Evolutionary conservation across 2,797 vertebrate species (phyloP).

Genomic region (Pipistrellus pipistrellus): DNA sequence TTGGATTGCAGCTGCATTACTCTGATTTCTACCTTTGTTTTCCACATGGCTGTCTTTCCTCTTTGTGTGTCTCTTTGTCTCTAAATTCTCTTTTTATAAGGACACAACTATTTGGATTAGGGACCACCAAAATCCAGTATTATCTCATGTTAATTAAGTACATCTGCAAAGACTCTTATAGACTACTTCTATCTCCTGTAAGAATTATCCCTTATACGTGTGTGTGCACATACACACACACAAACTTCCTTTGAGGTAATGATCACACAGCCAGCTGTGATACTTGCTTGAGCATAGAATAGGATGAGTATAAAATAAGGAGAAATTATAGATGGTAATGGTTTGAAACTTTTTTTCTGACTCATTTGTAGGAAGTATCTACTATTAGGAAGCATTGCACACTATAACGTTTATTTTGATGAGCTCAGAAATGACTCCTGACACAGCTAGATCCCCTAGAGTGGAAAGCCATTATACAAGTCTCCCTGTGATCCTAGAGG

Average conservation of each 20-base stretch:
- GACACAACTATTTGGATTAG: neutral
- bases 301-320: neutral
- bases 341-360: slow-evolving; percentile 34
- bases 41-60: neutral
- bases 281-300: neutral
- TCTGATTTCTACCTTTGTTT: neutral
- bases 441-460: neutral
- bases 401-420: neutral
- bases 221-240: neutral
- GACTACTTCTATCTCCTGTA: neutral
- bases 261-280: neutral
- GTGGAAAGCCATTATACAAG: neutral
- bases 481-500: neutral
- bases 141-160: slow-evolving; percentile 14
- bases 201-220: neutral
- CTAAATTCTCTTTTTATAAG: slow-evolving; percentile 15
- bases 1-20: neutral
- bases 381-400: neutral
- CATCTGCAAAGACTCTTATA: neutral
- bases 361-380: neutral
- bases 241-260: neutral
- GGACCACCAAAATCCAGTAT: neutral
- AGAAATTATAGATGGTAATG: slow-evolving; percentile 37
- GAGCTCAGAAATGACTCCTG: neutral
- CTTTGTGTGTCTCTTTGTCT: neutral